Base-by-base conservation (phyloP, 1,140 invertebrate genomes). In the Eueides isabella region DNA sequence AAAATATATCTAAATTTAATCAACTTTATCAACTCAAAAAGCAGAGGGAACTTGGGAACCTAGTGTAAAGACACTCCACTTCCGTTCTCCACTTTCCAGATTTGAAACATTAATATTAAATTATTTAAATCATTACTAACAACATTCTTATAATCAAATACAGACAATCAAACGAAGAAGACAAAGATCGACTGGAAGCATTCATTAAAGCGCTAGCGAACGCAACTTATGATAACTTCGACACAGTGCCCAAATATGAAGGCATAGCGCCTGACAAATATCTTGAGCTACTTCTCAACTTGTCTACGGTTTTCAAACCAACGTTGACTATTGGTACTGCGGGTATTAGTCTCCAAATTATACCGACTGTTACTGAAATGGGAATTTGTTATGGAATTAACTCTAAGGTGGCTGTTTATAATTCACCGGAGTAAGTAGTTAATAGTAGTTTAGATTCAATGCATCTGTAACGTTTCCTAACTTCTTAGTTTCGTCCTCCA, bases 381-480 rank as follows among this genome's bases (percentile, higher is more conserved):
- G 96, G 96, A 2, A 83, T 96, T 71, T 96, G 95, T 78, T 96
- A 96, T 85, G 91, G 94, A 35, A 94, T 95, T 30, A 96, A 96
- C 84, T 96, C 95, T 0, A 89, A 94, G 77, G 91, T 95, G 33
- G 95, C 95, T 6, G 83, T 93, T 26, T 96, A 96, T 83, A 96
- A 94, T 81, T 94, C 94, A 23, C 95, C 94, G 11, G 82, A 88
- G 95, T 96, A 85, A 94, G 92, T 93, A 66, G 35, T 16, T 28
- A 61, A 55, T 71, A 0, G 7, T n/a, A n/a, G n/a, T n/a, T n/a
- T n/a, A n/a, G n/a, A n/a, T n/a, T n/a, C n/a, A n/a, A n/a, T n/a
- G n/a, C n/a, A n/a, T n/a, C n/a, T n/a, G n/a, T n/a, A n/a, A n/a
- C n/a, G n/a, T n/a, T n/a, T n/a, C n/a, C n/a, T n/a, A n/a, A n/a